Percentiles rank a stretch among this genome's conserved stretches.
Evolutionary conservation across 2,888 invertebrate species (phyloP).

Genomic region (Hoplodrina ambigua): DNA sequence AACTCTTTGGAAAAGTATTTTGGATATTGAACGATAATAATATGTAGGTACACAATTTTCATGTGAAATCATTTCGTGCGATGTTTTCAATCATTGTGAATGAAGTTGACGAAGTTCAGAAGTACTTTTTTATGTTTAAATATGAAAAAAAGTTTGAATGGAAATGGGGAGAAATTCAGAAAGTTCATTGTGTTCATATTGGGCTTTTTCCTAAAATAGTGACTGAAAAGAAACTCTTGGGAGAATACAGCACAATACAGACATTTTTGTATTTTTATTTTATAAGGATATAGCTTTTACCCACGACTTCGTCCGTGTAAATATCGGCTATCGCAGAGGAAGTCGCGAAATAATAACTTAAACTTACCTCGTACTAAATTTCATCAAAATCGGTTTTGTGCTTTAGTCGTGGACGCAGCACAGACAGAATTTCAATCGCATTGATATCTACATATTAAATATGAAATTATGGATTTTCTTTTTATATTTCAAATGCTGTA

Average conservation of each 20-base stretch:
- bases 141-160: slow-evolving; percentile 30
- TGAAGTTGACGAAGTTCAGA: slow-evolving; percentile 30
- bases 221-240: slow-evolving; percentile 25
- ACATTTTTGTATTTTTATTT: too few relatives aligned
- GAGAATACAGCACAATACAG: slow-evolving; percentile 33
- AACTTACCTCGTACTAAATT: too few relatives aligned
- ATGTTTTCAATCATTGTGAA: slow-evolving; percentile 42
- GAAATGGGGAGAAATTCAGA: slow-evolving; percentile 11
- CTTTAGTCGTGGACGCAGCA: too few relatives aligned
- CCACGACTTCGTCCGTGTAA: too few relatives aligned
- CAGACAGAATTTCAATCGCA: too few relatives aligned
- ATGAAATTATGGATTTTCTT: neutral
- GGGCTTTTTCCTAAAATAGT: slow-evolving; percentile 28
- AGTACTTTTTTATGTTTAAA: slow-evolving; percentile 18
- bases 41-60: slow-evolving; percentile 52
- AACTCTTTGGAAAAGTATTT: slow-evolving; percentile 63
- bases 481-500: neutral
- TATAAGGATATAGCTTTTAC: too few relatives aligned
- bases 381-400: too few relatives aligned
- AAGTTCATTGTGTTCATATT: slow-evolving; percentile 19
- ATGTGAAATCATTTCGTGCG: slow-evolving; percentile 49
- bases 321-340: too few relatives aligned
- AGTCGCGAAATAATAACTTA: too few relatives aligned
- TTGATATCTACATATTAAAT: too few relatives aligned
- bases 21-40: slow-evolving; percentile 55